Conservation (phyloP, 2,888 invertebrate species). For the Epirrita christyi region DNA sequence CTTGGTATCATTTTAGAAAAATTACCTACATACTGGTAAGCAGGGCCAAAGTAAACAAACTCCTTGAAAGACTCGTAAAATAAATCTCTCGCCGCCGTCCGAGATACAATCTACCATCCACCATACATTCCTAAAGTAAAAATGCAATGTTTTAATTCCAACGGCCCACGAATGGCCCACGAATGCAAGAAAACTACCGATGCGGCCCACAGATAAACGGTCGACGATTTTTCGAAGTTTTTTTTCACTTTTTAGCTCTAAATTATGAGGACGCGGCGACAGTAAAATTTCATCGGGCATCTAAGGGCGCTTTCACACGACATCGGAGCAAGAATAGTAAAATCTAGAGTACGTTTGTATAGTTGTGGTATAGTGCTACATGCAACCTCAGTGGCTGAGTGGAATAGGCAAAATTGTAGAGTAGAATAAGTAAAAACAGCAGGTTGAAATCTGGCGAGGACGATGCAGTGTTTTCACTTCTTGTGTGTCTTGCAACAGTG, state of each 20-base stretch:
- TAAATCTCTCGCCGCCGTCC: slow-evolving; percentile 55
- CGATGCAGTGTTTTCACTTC: too few relatives aligned
- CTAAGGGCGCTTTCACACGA: slow-evolving; percentile 18
- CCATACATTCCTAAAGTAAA: slow-evolving; percentile 52
- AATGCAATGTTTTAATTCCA: slow-evolving; percentile 81
- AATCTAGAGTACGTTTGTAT: too few relatives aligned
- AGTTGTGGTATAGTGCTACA: too few relatives aligned
- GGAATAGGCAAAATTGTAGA: too few relatives aligned
- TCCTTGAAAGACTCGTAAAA: slow-evolving; percentile 48
- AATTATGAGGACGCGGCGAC: slow-evolving; percentile 59
- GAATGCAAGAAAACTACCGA: slow-evolving; percentile 62
- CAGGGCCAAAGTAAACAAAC: slow-evolving; percentile 26
- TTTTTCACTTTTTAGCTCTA: slow-evolving; percentile 44
- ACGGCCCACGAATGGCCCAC: slow-evolving; percentile 36
- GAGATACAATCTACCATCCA: slow-evolving; percentile 25
- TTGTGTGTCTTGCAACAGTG: too few relatives aligned
- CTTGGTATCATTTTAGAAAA: too few relatives aligned
- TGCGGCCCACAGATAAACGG: slow-evolving; percentile 51
- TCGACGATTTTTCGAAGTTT: slow-evolving; percentile 46
- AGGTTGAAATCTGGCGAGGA: too few relatives aligned
- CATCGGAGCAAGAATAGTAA: too few relatives aligned
- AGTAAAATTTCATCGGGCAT: slow-evolving; percentile 66
- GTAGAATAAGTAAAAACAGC: too few relatives aligned
- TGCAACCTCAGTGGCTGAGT: too few relatives aligned
- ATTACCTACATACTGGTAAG: slow-evolving; percentile 17